Conservation (phyloP, 2,113 vertebrate species). For the Ranitomeya variabilis region DNA sequence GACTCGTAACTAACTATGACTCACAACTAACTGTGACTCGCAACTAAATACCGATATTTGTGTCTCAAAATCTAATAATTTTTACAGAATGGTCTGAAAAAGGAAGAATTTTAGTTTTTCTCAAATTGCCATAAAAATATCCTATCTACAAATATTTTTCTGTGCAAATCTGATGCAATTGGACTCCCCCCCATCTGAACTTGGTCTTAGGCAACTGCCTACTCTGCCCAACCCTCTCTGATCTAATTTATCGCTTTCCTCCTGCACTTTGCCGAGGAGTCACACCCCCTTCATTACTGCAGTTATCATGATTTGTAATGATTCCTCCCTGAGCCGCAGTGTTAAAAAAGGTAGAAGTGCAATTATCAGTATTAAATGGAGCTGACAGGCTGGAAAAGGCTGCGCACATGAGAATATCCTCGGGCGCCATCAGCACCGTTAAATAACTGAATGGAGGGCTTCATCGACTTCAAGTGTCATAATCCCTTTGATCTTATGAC, state of each 20-base stretch:
- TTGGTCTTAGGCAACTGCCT: no score
- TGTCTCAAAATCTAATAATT: no score
- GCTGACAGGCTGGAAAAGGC: constrained; percentile 57
- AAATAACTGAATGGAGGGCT: constrained; percentile 54
- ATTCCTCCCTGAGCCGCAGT: constrained; percentile 58
- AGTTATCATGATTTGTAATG: not conserved
- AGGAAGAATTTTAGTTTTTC: no score
- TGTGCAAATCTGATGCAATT: no score
- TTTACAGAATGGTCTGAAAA: no score
- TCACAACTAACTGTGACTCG: no score
- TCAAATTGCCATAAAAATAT: no score
- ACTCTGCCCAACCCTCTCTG: no score
- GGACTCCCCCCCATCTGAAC: no score
- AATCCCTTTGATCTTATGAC: constrained; percentile 58
- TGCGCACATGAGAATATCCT: constrained; percentile 62
- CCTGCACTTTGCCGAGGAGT: not conserved
- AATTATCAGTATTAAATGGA: constrained; percentile 66
- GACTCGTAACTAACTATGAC: no score
- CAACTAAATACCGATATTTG: no score
- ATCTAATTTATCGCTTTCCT: not conserved
- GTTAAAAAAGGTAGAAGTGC: constrained; percentile 55
- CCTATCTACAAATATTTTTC: no score
- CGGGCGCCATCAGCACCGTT: constrained; percentile 54
- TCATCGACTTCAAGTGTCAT: constrained; percentile 59
- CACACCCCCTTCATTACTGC: not conserved